Conservation (phyloP, 1,140 invertebrate genomes). For the Drosophila baimaii region DNA sequence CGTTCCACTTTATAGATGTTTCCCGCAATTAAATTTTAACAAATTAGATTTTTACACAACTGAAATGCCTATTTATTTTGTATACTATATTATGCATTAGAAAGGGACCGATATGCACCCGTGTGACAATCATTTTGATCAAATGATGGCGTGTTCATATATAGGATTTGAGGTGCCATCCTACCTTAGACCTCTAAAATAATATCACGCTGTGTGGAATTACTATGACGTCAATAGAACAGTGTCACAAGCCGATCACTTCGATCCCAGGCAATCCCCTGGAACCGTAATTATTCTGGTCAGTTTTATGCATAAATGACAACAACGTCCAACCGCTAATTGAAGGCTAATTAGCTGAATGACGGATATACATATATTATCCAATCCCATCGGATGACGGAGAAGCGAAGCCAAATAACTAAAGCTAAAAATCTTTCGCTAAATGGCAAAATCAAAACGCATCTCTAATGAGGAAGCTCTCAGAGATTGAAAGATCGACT, state of each 20-base stretch:
- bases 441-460: slow-evolving; percentile 61
- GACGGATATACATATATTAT: slow-evolving; percentile 17
- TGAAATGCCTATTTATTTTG: not conserved
- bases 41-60: not conserved
- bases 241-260: not conserved
- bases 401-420: slow-evolving; percentile 41
- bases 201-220: not conserved
- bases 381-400: slow-evolving; percentile 15
- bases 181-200: not conserved
- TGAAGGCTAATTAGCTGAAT: slow-evolving; percentile 60
- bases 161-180: too few relatives aligned
- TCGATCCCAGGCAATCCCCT: slow-evolving; percentile 4
- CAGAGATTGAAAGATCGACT: slow-evolving; percentile 19
- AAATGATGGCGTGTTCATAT: too few relatives aligned
- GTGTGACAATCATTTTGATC: too few relatives aligned
- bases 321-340: slow-evolving; percentile 47
- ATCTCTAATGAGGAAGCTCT: slow-evolving; percentile 65
- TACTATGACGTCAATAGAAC: slow-evolving; percentile 28
- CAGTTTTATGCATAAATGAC: not conserved
- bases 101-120: not conserved
- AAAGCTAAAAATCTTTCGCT: slow-evolving; percentile 23
- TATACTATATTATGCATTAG: not conserved
- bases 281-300: not conserved
- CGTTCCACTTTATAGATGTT: not conserved
- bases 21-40: not conserved